Conservation (phyloP, 2,888 invertebrate species). For the Ceraclea dissimilis region DNA sequence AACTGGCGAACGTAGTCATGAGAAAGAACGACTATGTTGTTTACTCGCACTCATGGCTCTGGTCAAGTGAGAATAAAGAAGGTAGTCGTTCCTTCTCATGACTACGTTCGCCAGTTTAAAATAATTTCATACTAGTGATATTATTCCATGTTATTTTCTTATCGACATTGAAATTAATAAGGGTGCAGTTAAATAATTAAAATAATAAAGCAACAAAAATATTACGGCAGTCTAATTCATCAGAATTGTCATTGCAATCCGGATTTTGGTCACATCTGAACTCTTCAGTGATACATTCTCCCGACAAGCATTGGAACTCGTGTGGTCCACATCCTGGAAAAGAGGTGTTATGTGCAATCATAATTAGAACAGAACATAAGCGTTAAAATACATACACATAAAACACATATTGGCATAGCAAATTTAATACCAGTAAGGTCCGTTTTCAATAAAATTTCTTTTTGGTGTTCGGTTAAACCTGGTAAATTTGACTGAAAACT, state of each 20-base stretch:
- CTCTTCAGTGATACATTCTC: slow-evolving; percentile 44
- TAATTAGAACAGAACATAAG: neutral
- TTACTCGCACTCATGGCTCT: no score
- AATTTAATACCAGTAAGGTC: neutral
- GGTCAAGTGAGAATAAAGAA: no score
- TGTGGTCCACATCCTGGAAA: slow-evolving; percentile 31
- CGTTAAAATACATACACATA: neutral
- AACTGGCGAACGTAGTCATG: no score
- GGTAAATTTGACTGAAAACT: no score
- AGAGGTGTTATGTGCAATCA: neutral
- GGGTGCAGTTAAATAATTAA: neutral
- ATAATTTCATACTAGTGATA: no score
- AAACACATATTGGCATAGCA: neutral
- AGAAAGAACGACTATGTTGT: no score
- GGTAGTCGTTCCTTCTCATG: no score
- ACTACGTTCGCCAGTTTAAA: no score
- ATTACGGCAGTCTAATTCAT: slow-evolving; percentile 40
- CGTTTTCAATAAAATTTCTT: no score
- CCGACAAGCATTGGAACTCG: slow-evolving; percentile 45
- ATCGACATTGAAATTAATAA: no score
- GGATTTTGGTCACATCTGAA: slow-evolving; percentile 47
- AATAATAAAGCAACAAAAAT: neutral
- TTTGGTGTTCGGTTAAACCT: no score
- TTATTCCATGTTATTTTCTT: no score
- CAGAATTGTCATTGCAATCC: slow-evolving; percentile 48